Conservation (phyloP, 1,140 invertebrate genomes). For the Maconellicoccus hirsutus region DNA sequence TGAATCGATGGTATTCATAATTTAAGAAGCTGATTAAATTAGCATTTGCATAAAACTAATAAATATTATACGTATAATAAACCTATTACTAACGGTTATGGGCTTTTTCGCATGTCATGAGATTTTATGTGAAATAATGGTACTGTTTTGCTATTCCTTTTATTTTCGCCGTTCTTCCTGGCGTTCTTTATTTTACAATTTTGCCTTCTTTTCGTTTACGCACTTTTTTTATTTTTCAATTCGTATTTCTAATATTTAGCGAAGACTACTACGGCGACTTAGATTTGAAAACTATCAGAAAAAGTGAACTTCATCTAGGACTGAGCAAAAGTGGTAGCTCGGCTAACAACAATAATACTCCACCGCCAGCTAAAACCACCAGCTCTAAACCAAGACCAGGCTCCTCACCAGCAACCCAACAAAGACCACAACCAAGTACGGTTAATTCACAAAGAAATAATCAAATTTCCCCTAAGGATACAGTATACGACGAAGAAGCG, state of each 20-base stretch:
- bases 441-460: neutral
- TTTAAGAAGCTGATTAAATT: too few species aligned
- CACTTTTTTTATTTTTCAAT: neutral
- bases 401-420: neutral
- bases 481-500: neutral
- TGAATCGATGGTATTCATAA: too few species aligned
- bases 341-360: neutral
- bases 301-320: constrained; percentile 74
- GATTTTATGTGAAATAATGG: neutral
- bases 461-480: neutral
- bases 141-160: neutral
- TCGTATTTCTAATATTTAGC: constrained; percentile 40
- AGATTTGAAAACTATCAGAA: constrained; percentile 84
- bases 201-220: constrained; percentile 9
- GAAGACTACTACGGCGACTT: constrained; percentile 92
- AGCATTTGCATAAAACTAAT: too few species aligned
- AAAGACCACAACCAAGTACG: neutral
- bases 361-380: constrained; percentile 16
- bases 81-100: neutral
- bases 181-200: neutral
- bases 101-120: neutral
- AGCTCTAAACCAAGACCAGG: neutral
- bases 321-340: constrained; percentile 40
- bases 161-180: neutral
- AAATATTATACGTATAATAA: neutral